Evolutionary conservation across 1,140 invertebrate species (phyloP).

Genomic region (Liolophura sinensis): DNA sequence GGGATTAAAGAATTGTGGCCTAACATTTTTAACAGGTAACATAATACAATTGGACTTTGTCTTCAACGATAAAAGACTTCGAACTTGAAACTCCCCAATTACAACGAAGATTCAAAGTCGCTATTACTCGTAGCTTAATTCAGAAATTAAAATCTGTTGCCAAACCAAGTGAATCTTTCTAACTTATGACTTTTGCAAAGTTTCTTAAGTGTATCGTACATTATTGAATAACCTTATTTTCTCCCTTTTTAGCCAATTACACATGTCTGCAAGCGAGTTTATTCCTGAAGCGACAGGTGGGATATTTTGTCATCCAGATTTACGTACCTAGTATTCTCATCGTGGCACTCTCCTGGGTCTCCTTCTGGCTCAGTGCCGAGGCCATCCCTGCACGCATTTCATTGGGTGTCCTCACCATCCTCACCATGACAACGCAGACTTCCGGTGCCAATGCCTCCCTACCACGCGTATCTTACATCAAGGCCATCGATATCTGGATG

Average conservation of each 20-base stretch:
- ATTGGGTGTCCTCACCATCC: slow-evolving; percentile 59
- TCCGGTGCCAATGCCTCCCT: slow-evolving; percentile 2
- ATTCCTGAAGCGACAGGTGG: slow-evolving; percentile 83
- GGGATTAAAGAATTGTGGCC: too few relatives aligned
- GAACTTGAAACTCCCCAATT: too few relatives aligned
- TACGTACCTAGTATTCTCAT: slow-evolving; percentile 91
- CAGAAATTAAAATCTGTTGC: too few relatives aligned
- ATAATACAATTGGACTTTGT: too few relatives aligned
- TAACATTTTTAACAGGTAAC: too few relatives aligned
- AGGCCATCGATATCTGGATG: slow-evolving; percentile 26
- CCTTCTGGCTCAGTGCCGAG: slow-evolving; percentile 69
- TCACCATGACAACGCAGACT: slow-evolving; percentile 8
- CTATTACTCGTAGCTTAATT: too few relatives aligned
- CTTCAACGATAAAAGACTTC: too few relatives aligned
- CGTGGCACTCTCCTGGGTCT: slow-evolving; percentile 91
- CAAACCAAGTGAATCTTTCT: too few relatives aligned
- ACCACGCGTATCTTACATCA: slow-evolving; percentile 57
- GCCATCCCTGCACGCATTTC: slow-evolving; percentile 64
- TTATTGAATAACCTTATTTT: too few relatives aligned
- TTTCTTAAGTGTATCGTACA: too few relatives aligned
- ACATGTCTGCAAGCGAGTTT: slow-evolving; percentile 74
- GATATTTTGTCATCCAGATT: slow-evolving; percentile 88
- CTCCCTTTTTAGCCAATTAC: neutral
- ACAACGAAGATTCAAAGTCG: too few relatives aligned
- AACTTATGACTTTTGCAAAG: too few relatives aligned